Base-by-base conservation (phyloP, 2,888 invertebrate species). In the Lagria hirta region DNA sequence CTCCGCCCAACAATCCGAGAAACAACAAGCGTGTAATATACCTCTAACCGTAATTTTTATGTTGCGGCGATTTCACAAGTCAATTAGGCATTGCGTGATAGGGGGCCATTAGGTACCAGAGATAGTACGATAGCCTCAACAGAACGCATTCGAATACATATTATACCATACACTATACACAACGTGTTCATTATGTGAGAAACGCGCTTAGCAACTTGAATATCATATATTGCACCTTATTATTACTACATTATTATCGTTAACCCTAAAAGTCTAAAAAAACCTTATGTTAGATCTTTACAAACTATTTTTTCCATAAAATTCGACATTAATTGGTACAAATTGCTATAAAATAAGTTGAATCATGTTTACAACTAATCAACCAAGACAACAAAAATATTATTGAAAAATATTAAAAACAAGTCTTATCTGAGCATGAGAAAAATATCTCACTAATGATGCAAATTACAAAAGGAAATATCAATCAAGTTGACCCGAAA, bases 41-140 rank as follows among this genome's bases (percentile, higher is more conserved):
- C 27, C 36, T 36, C 36, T 17, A 28, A 30, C 16, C 23, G 40
- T 40, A 18, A 30, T 40, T 30, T 40, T 30, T 40, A 22, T 27
- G 35, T 23, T 7, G 29, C 26, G 41, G 36, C 34, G 34, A 43
- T 44, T 44, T 44, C 44, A 44, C 44, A 33, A 69, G 69, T 70
- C 70, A 70, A 70, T 70, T 70, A 69, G 66, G 61, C 55, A 54
- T 61, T 65, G 69, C 70, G 69, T 70, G 70, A 61, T 64, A 54
- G 58, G 47, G 54, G 56, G 61, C 66, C 68, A 70, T 70, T 69
- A 70, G 61, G 47, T 42, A 37, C 36, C 35, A 20, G 35, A 42
- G 47, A 47, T 47, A 47, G 47, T 27, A 40, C 26, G 47, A 47
- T 47, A 47, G 38, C 28, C 29, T 23, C 34, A 13, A 13, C 13